Conservation (phyloP, 1,140 invertebrate genomes). For the Metaphire vulgaris region DNA sequence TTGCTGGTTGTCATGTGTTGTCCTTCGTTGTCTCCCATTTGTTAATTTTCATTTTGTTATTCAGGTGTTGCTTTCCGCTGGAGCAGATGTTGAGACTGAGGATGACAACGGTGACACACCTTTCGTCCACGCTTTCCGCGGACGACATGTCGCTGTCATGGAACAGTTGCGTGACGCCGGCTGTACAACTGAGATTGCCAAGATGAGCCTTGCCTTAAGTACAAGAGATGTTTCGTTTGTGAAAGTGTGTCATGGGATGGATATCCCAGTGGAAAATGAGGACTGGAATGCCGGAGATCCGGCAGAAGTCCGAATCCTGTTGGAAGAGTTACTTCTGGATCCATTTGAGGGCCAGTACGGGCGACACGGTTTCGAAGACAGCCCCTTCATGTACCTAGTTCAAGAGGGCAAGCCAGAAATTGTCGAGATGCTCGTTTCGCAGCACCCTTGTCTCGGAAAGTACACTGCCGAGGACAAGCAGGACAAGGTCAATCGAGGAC, state of each 20-base stretch:
- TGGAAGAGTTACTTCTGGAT: conserved; percentile 26
- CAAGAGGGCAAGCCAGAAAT: conserved; percentile 30
- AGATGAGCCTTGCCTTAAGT: conserved; percentile 29
- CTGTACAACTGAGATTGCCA: conserved; percentile 29
- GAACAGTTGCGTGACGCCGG: conserved; percentile 23
- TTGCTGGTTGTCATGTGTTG: too few species aligned
- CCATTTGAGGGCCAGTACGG: conserved; percentile 31
- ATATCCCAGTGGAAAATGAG: conserved; percentile 30
- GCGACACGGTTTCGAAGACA: conserved; percentile 29
- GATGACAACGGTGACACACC: conserved; percentile 31
- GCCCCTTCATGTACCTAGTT: conserved; percentile 29
- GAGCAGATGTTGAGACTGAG: conserved; percentile 28
- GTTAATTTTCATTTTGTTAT: too few species aligned
- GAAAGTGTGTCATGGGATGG: conserved; percentile 25
- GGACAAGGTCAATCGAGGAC: conserved; percentile 22
- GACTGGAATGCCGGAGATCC: conserved; percentile 28
- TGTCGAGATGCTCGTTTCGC: conserved; percentile 23
- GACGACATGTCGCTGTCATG: conserved; percentile 25
- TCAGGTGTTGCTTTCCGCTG: conserved; percentile 30
- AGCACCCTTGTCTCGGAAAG: conserved; percentile 20
- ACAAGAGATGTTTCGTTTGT: conserved; percentile 26
- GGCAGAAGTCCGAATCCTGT: conserved; percentile 22
- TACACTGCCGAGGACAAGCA: conserved; percentile 15
- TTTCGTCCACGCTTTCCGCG: conserved; percentile 30
- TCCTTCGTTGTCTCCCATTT: too few species aligned